Percentiles rank a stretch among this genome's conserved stretches.
Evolutionary conservation across 2,113 vertebrate genomes (phyloP).

Genomic region (Potamarius usumacintae): DNA sequence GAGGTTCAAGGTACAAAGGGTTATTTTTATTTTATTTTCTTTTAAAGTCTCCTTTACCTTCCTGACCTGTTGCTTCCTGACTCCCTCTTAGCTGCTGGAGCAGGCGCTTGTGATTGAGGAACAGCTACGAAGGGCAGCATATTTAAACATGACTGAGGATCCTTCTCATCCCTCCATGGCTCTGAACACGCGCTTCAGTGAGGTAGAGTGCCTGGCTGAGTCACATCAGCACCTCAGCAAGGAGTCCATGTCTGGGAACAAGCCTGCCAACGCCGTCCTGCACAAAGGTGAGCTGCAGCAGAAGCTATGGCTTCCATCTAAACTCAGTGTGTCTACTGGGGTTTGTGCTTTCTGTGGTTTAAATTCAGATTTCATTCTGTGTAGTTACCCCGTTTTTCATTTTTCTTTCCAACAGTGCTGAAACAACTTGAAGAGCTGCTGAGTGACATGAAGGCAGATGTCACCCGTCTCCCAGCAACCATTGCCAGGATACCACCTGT

Average conservation of each 20-base stretch:
- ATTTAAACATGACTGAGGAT: slow-evolving; percentile 97
- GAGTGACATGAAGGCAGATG: slow-evolving; percentile 98
- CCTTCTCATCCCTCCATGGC: slow-evolving; percentile 97
- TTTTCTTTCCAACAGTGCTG: slow-evolving; percentile 75
- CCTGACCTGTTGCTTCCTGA: neutral
- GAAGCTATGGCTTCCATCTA: neutral
- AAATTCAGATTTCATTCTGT: neutral
- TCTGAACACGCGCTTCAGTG: slow-evolving; percentile 93
- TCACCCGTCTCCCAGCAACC: slow-evolving; percentile 92
- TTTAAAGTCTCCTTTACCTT: neutral
- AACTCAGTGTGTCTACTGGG: neutral
- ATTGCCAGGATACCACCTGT: slow-evolving; percentile 95
- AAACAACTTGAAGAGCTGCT: slow-evolving; percentile 96
- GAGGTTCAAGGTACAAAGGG: slow-evolving; percentile 85
- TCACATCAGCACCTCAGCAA: slow-evolving; percentile 97
- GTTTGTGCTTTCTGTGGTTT: neutral
- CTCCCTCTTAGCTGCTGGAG: slow-evolving; percentile 81
- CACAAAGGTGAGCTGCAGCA: slow-evolving; percentile 84
- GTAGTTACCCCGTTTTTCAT: too few species aligned
- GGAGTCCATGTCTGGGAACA: slow-evolving; percentile 96
- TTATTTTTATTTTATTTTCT: too few species aligned
- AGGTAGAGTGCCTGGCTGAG: slow-evolving; percentile 95
- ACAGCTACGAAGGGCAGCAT: slow-evolving; percentile 91
- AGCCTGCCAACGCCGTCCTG: slow-evolving; percentile 95
- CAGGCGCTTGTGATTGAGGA: slow-evolving; percentile 97